Percentiles rank a stretch among this genome's conserved stretches.
These are phyloP conservation scores for Pomatostomus ruficeps DNA, from an alignment of 2,113 vertebrate species.

Conservation along the genomic window DNA sequence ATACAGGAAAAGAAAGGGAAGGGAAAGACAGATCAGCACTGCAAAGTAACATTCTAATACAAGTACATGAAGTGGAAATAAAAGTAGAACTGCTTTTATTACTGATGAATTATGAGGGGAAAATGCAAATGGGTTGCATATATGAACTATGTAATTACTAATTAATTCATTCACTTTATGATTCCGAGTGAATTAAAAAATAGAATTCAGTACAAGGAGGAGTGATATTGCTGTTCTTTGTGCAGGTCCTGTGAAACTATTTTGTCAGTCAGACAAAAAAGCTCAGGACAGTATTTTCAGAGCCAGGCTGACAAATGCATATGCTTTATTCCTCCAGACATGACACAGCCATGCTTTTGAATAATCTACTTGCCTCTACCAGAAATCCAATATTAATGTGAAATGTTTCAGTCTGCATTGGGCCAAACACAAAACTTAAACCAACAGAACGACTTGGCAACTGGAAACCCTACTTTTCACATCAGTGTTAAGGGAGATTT, in stretches of 20 bases:
- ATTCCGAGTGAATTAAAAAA: not conserved
- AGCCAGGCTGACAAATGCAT: not conserved
- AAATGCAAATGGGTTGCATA: not conserved
- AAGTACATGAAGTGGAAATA: not conserved
- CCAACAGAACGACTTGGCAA: not conserved
- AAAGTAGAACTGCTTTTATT: not conserved
- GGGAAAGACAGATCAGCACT: not conserved
- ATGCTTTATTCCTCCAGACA: not conserved
- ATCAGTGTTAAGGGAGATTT: not conserved
- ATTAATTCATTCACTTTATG: not conserved
- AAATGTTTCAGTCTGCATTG: not conserved
- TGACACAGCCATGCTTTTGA: not conserved
- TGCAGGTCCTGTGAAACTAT: not conserved
- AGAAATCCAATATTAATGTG: not conserved
- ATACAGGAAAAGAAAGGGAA: not conserved
- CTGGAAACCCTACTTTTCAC: not conserved
- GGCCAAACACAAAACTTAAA: not conserved
- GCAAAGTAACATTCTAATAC: not conserved
- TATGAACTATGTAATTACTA: not conserved
- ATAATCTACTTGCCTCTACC: not conserved
- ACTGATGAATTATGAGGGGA: not conserved
- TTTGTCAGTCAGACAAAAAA: not conserved
- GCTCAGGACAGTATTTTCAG: not conserved
- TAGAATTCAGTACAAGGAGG: not conserved
- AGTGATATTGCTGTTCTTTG: not conserved